phyloP scores from a whole-genome alignment of 1,140 invertebrate species.

The Drosophila seguyi region DNA sequence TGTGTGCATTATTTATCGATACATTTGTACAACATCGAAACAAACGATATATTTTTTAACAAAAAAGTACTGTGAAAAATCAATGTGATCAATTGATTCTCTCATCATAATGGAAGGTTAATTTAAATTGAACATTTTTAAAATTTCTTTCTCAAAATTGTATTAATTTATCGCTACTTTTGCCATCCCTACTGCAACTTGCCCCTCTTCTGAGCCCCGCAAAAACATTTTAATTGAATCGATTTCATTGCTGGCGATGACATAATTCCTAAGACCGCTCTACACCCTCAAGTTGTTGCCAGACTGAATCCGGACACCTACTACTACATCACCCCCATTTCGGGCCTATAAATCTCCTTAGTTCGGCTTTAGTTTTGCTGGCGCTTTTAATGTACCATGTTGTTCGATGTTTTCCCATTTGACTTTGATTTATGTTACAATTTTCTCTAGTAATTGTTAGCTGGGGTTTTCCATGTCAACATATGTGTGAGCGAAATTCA shows the following conservation, averaged over 20 bases:
- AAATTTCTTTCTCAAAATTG: neutral
- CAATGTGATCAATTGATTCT: no score
- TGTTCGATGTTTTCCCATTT: conserved; percentile 54
- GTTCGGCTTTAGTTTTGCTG: conserved; percentile 60
- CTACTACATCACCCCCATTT: conserved; percentile 15
- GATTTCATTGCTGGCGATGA: conserved; percentile 62
- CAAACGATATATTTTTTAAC: no score
- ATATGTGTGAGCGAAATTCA: conserved; percentile 42
- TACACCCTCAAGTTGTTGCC: conserved; percentile 52
- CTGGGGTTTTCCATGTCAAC: conserved; percentile 54
- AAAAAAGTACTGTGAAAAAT: no score
- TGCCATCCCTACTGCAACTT: conserved; percentile 9
- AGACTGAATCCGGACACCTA: conserved; percentile 48
- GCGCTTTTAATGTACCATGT: conserved; percentile 63
- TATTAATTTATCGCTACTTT: neutral
- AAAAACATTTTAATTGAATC: conserved; percentile 76
- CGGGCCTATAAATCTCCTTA: conserved; percentile 41
- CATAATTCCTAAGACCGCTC: conserved; percentile 59
- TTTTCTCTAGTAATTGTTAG: conserved; percentile 48
- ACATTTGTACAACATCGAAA: no score
- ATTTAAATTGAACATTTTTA: neutral
- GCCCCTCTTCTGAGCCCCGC: conserved; percentile 10
- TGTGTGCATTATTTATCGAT: neutral
- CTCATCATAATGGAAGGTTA: no score
- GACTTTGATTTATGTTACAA: conserved; percentile 74